Conservation (phyloP, 2,113 vertebrate species). For the Anser brachyrhynchus region DNA sequence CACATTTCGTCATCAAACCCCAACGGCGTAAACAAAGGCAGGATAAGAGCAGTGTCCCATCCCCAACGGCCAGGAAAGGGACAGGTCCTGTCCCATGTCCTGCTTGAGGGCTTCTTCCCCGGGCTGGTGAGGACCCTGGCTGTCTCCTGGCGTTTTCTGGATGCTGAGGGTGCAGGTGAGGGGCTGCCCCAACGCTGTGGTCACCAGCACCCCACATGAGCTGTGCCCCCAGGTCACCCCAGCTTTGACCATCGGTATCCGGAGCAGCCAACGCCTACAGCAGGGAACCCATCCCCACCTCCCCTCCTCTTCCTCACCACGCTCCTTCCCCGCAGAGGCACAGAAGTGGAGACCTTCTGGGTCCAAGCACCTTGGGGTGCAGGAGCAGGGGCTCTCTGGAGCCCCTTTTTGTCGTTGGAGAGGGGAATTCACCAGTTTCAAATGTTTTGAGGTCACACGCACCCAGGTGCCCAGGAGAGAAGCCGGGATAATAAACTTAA, state of each 20-base stretch:
- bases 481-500: no score
- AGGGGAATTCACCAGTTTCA: background rate
- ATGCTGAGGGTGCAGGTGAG: background rate
- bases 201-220: background rate
- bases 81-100: background rate
- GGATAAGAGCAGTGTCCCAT: background rate
- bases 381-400: background rate
- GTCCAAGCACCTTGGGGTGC: background rate
- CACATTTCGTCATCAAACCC: background rate
- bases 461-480: no score
- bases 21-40: background rate
- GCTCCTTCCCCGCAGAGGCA: background rate
- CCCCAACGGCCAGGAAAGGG: background rate
- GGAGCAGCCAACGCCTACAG: background rate
- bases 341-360: background rate
- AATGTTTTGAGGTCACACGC: no score
- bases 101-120: background rate
- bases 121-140: background rate
- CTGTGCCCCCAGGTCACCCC: background rate
- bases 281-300: background rate
- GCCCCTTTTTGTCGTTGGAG: background rate
- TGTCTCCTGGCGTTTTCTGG: background rate
- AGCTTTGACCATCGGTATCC: background rate
- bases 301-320: background rate
- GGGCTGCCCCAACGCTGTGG: no score